phyloP scores from a whole-genome alignment of 2,113 vertebrate species.

The Etheostoma cragini region DNA sequence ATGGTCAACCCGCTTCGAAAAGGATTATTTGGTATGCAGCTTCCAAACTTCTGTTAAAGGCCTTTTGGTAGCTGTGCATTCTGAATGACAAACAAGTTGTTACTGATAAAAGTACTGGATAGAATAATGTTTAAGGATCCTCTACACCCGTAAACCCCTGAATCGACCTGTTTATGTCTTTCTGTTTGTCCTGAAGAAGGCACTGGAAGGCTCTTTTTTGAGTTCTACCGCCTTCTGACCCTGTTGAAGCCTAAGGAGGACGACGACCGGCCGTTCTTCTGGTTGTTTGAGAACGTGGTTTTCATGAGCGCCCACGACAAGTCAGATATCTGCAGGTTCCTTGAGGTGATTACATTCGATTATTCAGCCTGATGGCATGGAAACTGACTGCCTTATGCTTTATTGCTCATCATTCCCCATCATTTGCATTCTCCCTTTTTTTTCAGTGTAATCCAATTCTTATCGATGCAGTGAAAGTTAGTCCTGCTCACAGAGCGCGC shows the following conservation, averaged over 20 bases:
- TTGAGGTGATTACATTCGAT: slow-evolving; percentile 86
- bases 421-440: neutral
- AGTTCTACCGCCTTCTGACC: slow-evolving; percentile 94
- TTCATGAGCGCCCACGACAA: slow-evolving; percentile 93
- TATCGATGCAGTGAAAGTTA: slow-evolving; percentile 93
- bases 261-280: slow-evolving; percentile 94
- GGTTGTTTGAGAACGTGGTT: slow-evolving; percentile 97
- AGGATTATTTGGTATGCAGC: slow-evolving; percentile 89
- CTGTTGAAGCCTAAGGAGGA: slow-evolving; percentile 89
- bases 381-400: neutral
- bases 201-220: slow-evolving; percentile 94
- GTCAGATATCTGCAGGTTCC: slow-evolving; percentile 92
- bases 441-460: slow-evolving; percentile 94
- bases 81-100: neutral
- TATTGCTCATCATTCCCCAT: neutral
- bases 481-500: slow-evolving; percentile 91
- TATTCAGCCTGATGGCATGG: too few species aligned
- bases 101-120: neutral
- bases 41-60: neutral
- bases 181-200: slow-evolving; percentile 85
- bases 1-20: slow-evolving; percentile 92
- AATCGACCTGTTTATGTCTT: neutral
- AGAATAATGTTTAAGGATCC: neutral
- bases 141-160: neutral
- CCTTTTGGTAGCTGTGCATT: neutral